Evolutionary conservation across 2,113 vertebrate species (phyloP).

Genomic region (Varanus salvator): DNA sequence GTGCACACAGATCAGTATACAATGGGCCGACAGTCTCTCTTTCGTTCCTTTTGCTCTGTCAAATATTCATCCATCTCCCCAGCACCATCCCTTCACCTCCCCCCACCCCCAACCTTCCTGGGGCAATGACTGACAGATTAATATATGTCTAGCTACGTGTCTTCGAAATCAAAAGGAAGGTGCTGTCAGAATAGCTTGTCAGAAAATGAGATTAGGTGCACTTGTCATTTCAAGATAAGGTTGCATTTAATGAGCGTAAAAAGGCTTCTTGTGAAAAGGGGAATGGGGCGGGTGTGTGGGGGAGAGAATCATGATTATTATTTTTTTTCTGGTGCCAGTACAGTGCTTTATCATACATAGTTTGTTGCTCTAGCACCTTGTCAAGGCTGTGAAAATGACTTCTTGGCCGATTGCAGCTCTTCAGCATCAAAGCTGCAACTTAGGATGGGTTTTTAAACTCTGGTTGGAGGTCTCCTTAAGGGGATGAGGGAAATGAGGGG

Average conservation of each 20-base stretch:
- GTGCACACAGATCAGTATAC: neutral
- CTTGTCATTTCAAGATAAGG: conserved; percentile 94
- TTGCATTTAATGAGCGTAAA: conserved; percentile 92
- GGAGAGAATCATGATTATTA: conserved; percentile 70
- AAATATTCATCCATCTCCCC: conserved; percentile 69
- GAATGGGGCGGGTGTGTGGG: conserved; percentile 62
- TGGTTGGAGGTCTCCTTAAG: conserved; percentile 71
- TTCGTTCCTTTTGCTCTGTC: conserved; percentile 78
- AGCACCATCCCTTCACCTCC: conserved; percentile 54
- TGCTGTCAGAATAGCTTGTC: conserved; percentile 94
- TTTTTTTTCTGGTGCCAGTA: conserved; percentile 70
- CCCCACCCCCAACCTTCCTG: conserved; percentile 75
- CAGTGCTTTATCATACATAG: conserved; percentile 78
- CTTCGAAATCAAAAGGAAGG: conserved; percentile 94
- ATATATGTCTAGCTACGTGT: conserved; percentile 95
- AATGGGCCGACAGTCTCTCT: conserved; percentile 50
- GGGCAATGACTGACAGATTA: conserved; percentile 95
- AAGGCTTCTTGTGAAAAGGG: conserved; percentile 81
- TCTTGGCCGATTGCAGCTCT: conserved; percentile 70
- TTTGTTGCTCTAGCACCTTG: conserved; percentile 73
- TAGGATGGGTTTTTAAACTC: conserved; percentile 74
- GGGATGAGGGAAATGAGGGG: conserved; percentile 50
- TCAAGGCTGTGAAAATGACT: conserved; percentile 74
- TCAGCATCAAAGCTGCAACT: conserved; percentile 62
- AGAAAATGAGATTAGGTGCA: conserved; percentile 92